A percentile compares a stretch with the other conserved stretches of the same genome.
phyloP scores from a whole-genome alignment of 1,140 invertebrate species.

The Plodia interpunctella region DNA sequence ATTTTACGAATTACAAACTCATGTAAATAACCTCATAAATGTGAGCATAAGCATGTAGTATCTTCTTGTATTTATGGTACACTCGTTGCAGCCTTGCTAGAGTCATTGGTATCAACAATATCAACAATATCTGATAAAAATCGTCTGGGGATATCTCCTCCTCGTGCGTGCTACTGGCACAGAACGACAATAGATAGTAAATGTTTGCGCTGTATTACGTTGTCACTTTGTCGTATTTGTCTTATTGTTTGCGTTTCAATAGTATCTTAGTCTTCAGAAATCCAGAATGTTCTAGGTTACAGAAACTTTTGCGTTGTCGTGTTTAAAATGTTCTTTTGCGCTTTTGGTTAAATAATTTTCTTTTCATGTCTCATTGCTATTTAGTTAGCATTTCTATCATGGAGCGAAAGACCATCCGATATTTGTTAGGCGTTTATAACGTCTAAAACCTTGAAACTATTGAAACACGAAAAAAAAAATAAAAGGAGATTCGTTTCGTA shows the following conservation, averaged over 20 bases:
- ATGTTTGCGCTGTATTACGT: constrained; percentile 2
- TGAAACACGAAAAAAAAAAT: no score
- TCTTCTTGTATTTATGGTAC: neutral
- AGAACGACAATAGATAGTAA: constrained; percentile 5
- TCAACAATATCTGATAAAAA: neutral
- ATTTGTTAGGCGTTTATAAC: no score
- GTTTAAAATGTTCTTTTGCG: neutral
- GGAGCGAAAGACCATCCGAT: no score
- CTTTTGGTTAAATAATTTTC: no score
- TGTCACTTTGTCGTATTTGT: constrained; percentile 5
- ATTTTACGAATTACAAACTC: no score
- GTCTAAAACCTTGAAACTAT: no score
- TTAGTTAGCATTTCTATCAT: no score
- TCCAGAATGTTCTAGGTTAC: neutral
- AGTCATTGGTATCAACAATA: neutral
- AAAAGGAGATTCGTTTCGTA: no score
- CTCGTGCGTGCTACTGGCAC: neutral
- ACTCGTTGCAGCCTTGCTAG: neutral
- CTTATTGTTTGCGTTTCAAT: neutral
- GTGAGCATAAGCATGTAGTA: neutral
- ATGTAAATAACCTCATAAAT: no score
- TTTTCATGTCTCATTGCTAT: no score
- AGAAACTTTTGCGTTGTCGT: neutral
- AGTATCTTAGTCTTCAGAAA: neutral
- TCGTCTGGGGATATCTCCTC: neutral